Evolutionary conservation across 2,113 vertebrate genomes (phyloP), one percentile per base, ranked within the genome.

Genomic region (Phoenicopterus ruber): DNA sequence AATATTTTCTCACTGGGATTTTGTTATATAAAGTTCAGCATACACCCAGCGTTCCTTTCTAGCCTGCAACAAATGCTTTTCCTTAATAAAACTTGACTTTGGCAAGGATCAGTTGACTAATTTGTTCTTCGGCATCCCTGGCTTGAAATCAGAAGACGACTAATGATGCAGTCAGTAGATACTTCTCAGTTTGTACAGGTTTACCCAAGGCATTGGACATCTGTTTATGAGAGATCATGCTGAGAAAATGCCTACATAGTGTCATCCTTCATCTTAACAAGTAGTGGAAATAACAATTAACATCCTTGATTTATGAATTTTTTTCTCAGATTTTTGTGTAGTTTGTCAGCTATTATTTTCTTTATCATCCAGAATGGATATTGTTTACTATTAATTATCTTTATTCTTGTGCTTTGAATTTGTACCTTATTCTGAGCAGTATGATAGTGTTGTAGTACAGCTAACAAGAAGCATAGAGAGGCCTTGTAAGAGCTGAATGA

Each of bases 221-320:
- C 94, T 98, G 91, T 97, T 98, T 96, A 92, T 95, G 80, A 91
- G 90, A 93, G 89, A 96, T 92, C 84, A 93, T 4, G 81, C 94
- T 73, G 76, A 85, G 94, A 93, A 92, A 97, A 95, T 95, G 67
- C 67, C 85, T 93, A 95, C 69, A 72, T 89, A 40, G 34, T 84
- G 63, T 93, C 94, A 98, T 96, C 77, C 91, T 96, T 98, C 86
- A 98, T 96, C 57, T 94, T 97, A 97, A 97, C 78, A 97, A 97
- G 58, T 90, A 74, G 26, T 71, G 73, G 44, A 96, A 97, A 86
- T 93, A 95, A 80, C 80, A 97, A 96, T 96, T 96, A 96, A 70
- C 55, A 82, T 82, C 31, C 63, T 71, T 96, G 80, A 96, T 97
- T 96, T 96, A 96, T 94, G 57, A 82, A 70, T 21, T 61, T 77